These are phyloP conservation scores for Apostichopus leukothele DNA, from an alignment of 53 echinoderm and acorn worm genomes.

Conservation along the genomic window DNA sequence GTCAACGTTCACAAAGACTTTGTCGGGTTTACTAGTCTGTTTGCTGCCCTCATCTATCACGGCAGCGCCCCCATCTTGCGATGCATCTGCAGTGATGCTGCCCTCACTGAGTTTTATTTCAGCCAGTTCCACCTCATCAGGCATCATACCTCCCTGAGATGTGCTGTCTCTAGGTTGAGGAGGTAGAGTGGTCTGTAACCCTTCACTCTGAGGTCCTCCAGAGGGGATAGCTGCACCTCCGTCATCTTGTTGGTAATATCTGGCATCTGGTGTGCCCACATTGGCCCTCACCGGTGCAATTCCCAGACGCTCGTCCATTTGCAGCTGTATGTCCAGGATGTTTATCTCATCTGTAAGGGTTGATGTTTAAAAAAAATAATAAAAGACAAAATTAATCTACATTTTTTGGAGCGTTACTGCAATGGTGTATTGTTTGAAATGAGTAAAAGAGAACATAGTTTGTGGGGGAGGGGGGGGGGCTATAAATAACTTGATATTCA, in stretches of 20 bases:
- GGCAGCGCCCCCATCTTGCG: neutral
- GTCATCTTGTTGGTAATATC: slow-evolving; percentile 17
- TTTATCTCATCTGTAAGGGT: neutral
- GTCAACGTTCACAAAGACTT: neutral
- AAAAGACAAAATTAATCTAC: neutral
- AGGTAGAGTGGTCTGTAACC: neutral
- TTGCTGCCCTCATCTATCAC: neutral
- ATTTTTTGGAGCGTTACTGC: too few relatives aligned
- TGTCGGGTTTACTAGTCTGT: neutral
- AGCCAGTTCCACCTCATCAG: slow-evolving; percentile 10
- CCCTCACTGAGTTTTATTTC: neutral
- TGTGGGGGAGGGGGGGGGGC: too few relatives aligned
- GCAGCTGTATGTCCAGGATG: neutral
- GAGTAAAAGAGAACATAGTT: too few relatives aligned
- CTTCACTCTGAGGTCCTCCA: neutral
- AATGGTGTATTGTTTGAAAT: too few relatives aligned
- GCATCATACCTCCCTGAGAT: slow-evolving; percentile 3
- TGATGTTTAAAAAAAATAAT: neutral
- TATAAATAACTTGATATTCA: too few relatives aligned
- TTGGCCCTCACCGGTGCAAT: neutral
- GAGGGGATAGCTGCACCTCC: neutral
- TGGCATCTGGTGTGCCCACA: neutral
- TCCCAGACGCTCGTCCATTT: neutral
- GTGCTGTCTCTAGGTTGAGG: neutral
- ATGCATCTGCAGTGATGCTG: neutral